phyloP scores from a whole-genome alignment of 2,888 invertebrate species.

The Plebejus melissa region DNA sequence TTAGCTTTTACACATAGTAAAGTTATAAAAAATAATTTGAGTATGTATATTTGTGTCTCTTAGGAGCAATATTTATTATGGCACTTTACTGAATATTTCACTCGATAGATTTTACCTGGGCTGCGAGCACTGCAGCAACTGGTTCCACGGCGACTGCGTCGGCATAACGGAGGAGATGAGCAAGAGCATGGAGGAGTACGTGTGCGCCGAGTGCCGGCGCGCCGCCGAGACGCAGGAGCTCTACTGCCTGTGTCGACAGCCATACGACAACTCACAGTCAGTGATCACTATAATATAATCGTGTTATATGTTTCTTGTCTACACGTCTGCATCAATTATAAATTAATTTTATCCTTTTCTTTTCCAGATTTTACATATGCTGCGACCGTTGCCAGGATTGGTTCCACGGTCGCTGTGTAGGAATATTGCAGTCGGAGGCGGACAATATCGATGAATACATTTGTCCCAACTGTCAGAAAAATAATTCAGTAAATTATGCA shows the following conservation, averaged over 20 bases:
- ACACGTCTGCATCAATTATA: no score
- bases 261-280: conserved; percentile 98
- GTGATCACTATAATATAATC: conserved; percentile 49
- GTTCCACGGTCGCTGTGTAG: conserved; percentile 99
- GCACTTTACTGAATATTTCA: background rate
- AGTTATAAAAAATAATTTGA: no score
- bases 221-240: conserved; percentile 94
- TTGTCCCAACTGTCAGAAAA: conserved; percentile 96
- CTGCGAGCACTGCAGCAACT: conserved; percentile 97
- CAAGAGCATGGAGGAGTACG: conserved; percentile 92
- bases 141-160: conserved; percentile 99
- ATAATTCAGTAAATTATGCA: conserved; percentile 92
- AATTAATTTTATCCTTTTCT: background rate
- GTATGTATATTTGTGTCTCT: background rate
- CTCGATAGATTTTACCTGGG: conserved; percentile 93
- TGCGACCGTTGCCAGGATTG: conserved; percentile 99
- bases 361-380: conserved; percentile 96
- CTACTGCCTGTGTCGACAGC: conserved; percentile 97
- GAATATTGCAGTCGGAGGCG: conserved; percentile 94
- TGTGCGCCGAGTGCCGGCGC: conserved; percentile 91
- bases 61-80: background rate
- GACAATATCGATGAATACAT: conserved; percentile 97
- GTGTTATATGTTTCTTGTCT: background rate
- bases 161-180: conserved; percentile 95
- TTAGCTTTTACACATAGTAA: no score